A percentile compares a stretch with the other conserved stretches of the same genome.
Conservation (phyloP, 2,888 invertebrate species). For the Cephus runcator region DNA sequence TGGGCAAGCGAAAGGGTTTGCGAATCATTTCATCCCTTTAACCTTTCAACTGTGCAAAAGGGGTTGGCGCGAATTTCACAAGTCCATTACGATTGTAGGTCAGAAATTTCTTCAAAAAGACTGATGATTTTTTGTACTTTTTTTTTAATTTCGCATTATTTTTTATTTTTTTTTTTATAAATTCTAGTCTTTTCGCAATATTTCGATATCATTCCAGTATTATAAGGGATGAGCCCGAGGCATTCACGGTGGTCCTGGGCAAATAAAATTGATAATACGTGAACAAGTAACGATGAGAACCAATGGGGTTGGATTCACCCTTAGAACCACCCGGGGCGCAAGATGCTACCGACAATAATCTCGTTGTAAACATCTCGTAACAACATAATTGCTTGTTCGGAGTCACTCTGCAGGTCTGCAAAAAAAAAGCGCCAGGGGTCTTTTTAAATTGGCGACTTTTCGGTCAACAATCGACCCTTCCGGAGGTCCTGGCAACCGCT, state of each 20-base stretch:
- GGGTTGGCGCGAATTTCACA: not conserved
- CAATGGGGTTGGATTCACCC: constrained; percentile 14
- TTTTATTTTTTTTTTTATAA: not conserved
- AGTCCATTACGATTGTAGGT: not conserved
- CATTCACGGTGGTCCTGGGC: constrained; percentile 40
- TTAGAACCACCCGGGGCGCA: constrained; percentile 52
- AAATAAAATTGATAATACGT: constrained; percentile 58
- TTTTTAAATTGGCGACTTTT: constrained; percentile 66
- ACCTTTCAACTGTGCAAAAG: not conserved
- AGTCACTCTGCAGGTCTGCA: constrained; percentile 41
- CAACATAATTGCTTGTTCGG: constrained; percentile 62
- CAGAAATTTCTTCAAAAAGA: not conserved
- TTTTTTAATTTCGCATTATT: too few species aligned
- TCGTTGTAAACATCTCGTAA: constrained; percentile 65
- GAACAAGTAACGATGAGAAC: not conserved
- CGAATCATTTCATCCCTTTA: not conserved
- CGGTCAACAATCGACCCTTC: constrained; percentile 66
- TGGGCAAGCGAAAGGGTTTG: not conserved
- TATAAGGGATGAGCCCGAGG: constrained; percentile 49
- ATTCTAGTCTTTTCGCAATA: not conserved
- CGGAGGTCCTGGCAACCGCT: constrained; percentile 50
- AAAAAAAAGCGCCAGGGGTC: constrained; percentile 56
- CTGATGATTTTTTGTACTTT: not conserved
- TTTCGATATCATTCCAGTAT: constrained; percentile 24
- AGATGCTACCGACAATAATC: constrained; percentile 65